Conservation (phyloP, 2,113 vertebrate genomes). For the Zosterops borbonicus region DNA sequence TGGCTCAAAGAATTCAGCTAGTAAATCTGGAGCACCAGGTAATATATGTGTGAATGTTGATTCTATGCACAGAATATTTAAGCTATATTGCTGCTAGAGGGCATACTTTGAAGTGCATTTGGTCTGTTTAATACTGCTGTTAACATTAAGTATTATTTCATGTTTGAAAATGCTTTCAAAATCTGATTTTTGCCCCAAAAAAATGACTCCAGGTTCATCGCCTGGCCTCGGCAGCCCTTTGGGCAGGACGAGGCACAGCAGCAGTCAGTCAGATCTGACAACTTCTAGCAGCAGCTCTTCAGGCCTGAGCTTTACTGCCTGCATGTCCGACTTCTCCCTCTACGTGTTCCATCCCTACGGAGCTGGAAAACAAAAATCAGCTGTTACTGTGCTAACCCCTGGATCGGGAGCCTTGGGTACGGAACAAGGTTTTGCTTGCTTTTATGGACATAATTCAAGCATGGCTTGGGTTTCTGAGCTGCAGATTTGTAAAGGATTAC, state of each 20-base stretch:
- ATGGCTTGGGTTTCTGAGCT: neutral
- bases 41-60: neutral
- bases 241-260: conserved; percentile 91
- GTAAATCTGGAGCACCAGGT: conserved; percentile 84
- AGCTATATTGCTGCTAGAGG: neutral
- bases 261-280: conserved; percentile 93
- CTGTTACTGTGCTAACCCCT: conserved; percentile 86
- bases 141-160: neutral
- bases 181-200: neutral
- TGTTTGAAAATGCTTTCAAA: neutral
- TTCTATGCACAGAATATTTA: neutral
- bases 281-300: conserved; percentile 88
- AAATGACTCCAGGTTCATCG: conserved; percentile 77
- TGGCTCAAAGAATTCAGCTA: conserved; percentile 75
- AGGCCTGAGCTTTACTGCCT: conserved; percentile 96
- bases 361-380: conserved; percentile 93
- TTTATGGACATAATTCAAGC: neutral
- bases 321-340: conserved; percentile 98
- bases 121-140: neutral
- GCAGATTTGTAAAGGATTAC: neutral
- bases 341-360: conserved; percentile 98
- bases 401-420: conserved; percentile 88
- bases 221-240: conserved; percentile 88
- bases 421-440: neutral
- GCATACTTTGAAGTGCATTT: neutral